Base-by-base conservation (phyloP, 1,140 invertebrate species). In the Leptopilina boulardi region DNA sequence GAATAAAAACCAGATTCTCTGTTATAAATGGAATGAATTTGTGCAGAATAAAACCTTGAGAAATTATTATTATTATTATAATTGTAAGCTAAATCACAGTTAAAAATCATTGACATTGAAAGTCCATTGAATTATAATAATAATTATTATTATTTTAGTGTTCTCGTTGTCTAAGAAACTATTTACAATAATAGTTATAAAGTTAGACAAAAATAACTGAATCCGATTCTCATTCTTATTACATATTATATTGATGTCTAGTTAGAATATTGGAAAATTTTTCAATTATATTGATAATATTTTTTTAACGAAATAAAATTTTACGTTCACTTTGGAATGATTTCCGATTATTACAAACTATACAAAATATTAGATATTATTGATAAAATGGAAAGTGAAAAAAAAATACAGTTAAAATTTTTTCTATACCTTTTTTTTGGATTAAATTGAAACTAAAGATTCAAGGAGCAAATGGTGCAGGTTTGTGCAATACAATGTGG, bases 391-490 rank as follows among this genome's bases (percentile, higher is more conserved):
- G n/a, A 51, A 5, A 18, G 3, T 2, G 9, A 44, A 44, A 47
- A n/a, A n/a, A 47, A n/a, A 15, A n/a, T 47, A 3, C 38, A 5
- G 4, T 10, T 47, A 0, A n/a, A 51, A 51, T 18, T 8, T 8
- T 8, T 51, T 15, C 47, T 8, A 56, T 56, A 66, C 3, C 13
- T 26, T 66, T 23, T 66, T n/a, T n/a, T n/a, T n/a, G n/a, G 26
- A 23, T n/a, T 66, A 30, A 13, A 15, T 75, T 47, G 18, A 77
- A 82, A 82, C 84, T 89, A 91, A 76, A 92, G 88, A 85, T 92
- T 92, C 13, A 92, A 87, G 80, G 92, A 92, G 86, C 92, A 92
- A 87, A 92, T 92, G 74, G 91, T 90, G 85, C 92, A 92, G 73
- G 89, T 88, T 85, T 91, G 90, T 77, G 89, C 87, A 78, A 90